Evolutionary conservation across 1,140 invertebrate genomes (phyloP).

Genomic region (Bombus affinis): DNA sequence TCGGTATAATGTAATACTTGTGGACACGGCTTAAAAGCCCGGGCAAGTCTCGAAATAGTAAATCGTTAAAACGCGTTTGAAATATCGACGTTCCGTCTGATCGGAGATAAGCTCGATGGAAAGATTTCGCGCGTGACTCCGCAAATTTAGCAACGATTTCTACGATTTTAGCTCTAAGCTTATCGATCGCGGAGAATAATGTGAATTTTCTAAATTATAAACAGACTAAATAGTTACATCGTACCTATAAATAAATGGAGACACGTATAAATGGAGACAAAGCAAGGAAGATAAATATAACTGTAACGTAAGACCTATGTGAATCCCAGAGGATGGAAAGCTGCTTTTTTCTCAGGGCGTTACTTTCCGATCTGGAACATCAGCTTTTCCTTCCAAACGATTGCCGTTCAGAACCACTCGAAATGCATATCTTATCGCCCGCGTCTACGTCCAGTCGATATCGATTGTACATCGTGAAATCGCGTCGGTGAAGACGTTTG

Average conservation of each 20-base stretch:
- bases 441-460: neutral
- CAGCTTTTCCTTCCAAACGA: neutral
- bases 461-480: slow-evolving; percentile 5
- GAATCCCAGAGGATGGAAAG: neutral
- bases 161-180: too few relatives aligned
- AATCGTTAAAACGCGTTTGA: neutral
- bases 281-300: too few relatives aligned
- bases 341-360: neutral
- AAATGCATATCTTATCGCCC: slow-evolving; percentile 18
- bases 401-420: neutral
- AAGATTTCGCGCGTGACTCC: too few relatives aligned
- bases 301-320: too few relatives aligned
- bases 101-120: too few relatives aligned
- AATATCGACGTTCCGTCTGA: neutral
- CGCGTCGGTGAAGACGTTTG: neutral
- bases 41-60: neutral
- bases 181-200: too few relatives aligned
- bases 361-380: neutral
- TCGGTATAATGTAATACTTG: neutral
- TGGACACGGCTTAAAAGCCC: neutral
- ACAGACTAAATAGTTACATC: too few relatives aligned
- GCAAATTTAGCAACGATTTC: too few relatives aligned
- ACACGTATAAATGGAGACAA: too few relatives aligned
- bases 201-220: too few relatives aligned
- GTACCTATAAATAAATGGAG: too few relatives aligned